Base-by-base conservation (phyloP, 1,140 invertebrate species). In the Caenorhabditis briggsae region DNA sequence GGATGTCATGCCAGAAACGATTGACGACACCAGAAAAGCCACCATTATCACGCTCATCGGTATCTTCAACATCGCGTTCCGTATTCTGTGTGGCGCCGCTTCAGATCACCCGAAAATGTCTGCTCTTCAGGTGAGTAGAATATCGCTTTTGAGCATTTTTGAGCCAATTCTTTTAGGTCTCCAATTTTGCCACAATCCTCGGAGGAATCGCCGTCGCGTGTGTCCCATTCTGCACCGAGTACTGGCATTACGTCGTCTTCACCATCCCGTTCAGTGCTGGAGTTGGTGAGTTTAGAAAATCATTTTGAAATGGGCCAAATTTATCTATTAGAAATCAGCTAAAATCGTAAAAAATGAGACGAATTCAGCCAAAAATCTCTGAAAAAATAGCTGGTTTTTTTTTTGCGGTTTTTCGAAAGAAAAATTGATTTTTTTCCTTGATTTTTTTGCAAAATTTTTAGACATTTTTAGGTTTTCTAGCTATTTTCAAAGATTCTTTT, bases 61-160 rank as follows among this genome's bases (percentile, higher is more conserved):
- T n/a, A 95, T 97, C 43, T 94, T 96, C 0, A 98, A 98, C 91
- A 97, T 96, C 0, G 89, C 97, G 58, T 96, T 96, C 74, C 95
- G 97, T 93, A 94, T 98, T 0, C 91, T 95, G 1, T 96, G 96
- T 90, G 97, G 97, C 43, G 23, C 53, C 46, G n/a, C 23, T 33
- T 33, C 70, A 2, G 70, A 78, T 78, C 70, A 78, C 41, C 70
- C 70, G n/a, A 78, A 50, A 20, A 78, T 78, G 70, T 78, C 70
- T 7, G 46, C 70, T 53, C 70, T 78, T 50, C 70, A 78, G n/a
- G 61, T 64, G 33, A 6, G 9, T 3, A 41, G 0, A 5, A 41
- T 8, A 64, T 18, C 33, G 20, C 33, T 8, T 7, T 18, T 16
- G 16, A 33, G 33, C 20, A 33, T 33, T 11, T 6, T 6, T 33